Evolutionary conservation across 2,113 vertebrate genomes (phyloP), one percentile per base, ranked within the genome.

Genomic region (Promerops cafer): DNA sequence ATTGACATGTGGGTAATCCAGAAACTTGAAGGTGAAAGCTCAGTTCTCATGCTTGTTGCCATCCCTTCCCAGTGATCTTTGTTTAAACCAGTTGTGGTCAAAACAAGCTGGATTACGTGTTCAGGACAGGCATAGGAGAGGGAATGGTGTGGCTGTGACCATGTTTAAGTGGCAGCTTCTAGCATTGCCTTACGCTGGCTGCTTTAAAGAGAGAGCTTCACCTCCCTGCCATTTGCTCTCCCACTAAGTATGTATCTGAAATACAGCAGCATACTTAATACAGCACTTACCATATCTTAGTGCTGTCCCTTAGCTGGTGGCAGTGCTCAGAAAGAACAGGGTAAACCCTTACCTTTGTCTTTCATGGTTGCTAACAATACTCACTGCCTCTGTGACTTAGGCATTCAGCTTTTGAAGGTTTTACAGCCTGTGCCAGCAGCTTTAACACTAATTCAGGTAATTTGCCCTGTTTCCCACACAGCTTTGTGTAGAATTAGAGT

Each of bases 61-160:
- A 35, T 68, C 8, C 6, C 8, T 64, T 86, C 39, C 8, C 7
- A 13, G 53, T 9, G 49, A 44, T 63, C 17, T 69, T 88, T 10
- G 3, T 89, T 80, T 60, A 52, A 70, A 21, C 21, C 23, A 8
- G 5, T 39, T 72, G 27, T 1, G 3, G 22, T 60, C 10, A 39
- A 24, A 80, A 30, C 9, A 26, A 53, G 16, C 21, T 17, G 42
- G 33, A 4, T 75, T 49, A 20, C 42, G 17, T 49, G 31, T 9
- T 33, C 30, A n/a, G 61, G 60, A 30, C 69, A 39, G 24, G 20
- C 2, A 1, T 59, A 4, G 57, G 53, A 4, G 39, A 28, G 53
- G 39, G 19, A 69, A 11, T 3, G 8, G 10, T 22, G 30, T 59
- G 26, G 6, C n/a, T 44, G 7, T 1, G 2, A 17, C 40, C 0